phyloP scores from a whole-genome alignment of 2,888 invertebrate species.

The Ctena decussata region DNA sequence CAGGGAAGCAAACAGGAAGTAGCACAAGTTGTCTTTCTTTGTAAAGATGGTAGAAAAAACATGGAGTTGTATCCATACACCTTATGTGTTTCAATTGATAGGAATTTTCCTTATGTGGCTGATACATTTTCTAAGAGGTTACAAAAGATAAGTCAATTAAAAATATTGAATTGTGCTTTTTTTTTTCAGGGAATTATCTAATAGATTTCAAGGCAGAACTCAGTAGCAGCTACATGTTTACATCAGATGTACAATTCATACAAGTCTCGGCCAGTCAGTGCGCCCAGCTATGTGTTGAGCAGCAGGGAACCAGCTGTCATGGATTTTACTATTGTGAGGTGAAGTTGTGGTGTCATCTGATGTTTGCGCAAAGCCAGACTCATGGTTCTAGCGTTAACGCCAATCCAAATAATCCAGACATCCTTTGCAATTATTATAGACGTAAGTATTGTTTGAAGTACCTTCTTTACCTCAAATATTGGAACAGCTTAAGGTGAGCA shows the following conservation, averaged over 20 bases:
- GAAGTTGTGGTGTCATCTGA: background rate
- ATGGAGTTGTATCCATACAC: too few species aligned
- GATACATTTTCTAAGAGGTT: too few species aligned
- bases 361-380: background rate
- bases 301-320: slow-evolving; percentile 31
- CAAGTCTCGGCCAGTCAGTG: slow-evolving; percentile 32
- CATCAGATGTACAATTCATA: slow-evolving; percentile 12
- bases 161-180: too few species aligned
- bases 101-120: too few species aligned
- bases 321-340: background rate
- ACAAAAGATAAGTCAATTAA: too few species aligned
- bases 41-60: too few species aligned
- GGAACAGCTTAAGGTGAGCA: too few species aligned
- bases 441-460: too few species aligned
- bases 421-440: background rate
- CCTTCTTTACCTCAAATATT: too few species aligned
- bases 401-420: background rate
- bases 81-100: too few species aligned
- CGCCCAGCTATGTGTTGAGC: slow-evolving; percentile 43
- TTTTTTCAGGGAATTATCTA: slow-evolving; percentile 20
- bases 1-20: too few species aligned
- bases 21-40: too few species aligned
- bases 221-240: slow-evolving; percentile 28
- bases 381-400: background rate
- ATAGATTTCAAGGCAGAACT: slow-evolving; percentile 29